These are phyloP conservation scores for Notechis scutatus DNA, from an alignment of 2,113 vertebrate genomes.

Conservation along the genomic window DNA sequence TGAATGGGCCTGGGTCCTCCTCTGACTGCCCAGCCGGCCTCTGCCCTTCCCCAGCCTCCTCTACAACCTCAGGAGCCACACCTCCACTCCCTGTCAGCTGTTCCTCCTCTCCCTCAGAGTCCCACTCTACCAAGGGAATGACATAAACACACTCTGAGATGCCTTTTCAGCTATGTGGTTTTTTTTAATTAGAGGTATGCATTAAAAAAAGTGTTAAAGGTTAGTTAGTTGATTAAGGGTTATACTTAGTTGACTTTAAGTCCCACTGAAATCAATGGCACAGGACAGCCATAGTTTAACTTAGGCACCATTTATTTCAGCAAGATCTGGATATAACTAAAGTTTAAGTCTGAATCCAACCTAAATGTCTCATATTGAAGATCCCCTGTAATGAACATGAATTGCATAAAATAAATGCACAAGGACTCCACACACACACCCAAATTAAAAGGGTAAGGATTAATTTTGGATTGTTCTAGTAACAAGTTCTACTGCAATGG, in stretches of 20 bases:
- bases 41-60: too few species aligned
- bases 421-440: neutral
- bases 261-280: neutral
- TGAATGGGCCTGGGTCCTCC: too few species aligned
- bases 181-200: neutral
- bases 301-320: neutral
- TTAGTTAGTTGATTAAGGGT: too few species aligned
- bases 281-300: neutral
- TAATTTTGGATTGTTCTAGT: neutral
- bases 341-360: neutral
- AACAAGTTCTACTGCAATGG: neutral
- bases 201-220: neutral
- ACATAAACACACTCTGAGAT: neutral
- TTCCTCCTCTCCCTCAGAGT: too few species aligned
- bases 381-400: neutral
- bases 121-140: too few species aligned
- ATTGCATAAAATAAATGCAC: neutral
- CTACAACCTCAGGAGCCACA: too few species aligned
- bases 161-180: neutral
- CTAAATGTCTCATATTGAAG: neutral
- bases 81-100: too few species aligned
- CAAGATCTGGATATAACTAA: neutral
- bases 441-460: neutral
- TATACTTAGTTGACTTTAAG: neutral
- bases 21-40: too few species aligned